Base-by-base conservation (phyloP, 2,113 vertebrate species). In the Ammodytes dubius region DNA sequence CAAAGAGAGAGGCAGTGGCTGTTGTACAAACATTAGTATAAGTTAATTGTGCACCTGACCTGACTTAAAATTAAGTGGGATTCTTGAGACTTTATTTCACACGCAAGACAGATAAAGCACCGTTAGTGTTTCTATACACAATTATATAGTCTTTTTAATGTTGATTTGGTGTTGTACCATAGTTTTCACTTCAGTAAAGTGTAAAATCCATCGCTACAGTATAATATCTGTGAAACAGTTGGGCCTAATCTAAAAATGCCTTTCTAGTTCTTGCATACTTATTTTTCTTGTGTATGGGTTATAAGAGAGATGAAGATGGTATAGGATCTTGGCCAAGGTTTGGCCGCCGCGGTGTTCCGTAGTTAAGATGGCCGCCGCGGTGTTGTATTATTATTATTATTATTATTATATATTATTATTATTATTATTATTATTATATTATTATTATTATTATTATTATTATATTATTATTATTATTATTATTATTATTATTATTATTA, bases 1-100 rank as follows among this genome's bases (percentile, higher is more conserved):
- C 76, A 84, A 70, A 77, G 76, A 83, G 66, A 71, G 40, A 52
- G 85, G 63, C 52, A 84, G 54, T 84, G 49, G 68, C 70, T 84
- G 74, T 82, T 73, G 54, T 64, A 67, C 75, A 88, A 87, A 81
- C 67, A 90, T 85, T 84, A 85, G 71, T 68, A 79, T 82, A 86
- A 77, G 77, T 69, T 70, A 88, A 88, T 63, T 84, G 58, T 88
- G 66, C 66, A 71, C 70, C 59, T 65, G 54, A 71, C 70, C 59
- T 65, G 54, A 39, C 53, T 70, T 67, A 50, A 69, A 82, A 85
- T 72, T 73, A 84, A 79, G 67, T 72, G 58, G 1, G n/a, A 13
- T 59, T 56, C 59, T 39, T 35, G 1, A 52, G 7, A 27, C 3
- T 67, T 71, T 54, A 49, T 17, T 54, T 12, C 42, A 49, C 3